phyloP scores from a whole-genome alignment of 1,140 invertebrate species.

The Hypsibius dujardini region DNA sequence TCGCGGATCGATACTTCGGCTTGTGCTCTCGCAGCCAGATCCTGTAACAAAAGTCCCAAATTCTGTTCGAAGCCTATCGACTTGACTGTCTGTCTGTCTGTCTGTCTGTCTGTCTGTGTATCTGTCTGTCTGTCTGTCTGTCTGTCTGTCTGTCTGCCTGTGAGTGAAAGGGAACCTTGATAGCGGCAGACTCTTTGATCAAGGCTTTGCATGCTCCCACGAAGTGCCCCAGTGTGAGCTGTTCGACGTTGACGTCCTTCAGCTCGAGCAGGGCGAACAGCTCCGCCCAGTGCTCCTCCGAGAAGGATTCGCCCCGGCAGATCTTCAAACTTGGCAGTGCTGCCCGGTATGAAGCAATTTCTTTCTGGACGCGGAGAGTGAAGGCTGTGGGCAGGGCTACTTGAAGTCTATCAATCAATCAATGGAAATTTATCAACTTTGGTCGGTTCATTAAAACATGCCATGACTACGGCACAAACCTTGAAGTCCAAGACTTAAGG shows the following conservation, averaged over 20 bases:
- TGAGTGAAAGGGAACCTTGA: conserved; percentile 34
- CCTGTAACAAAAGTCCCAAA: conserved; percentile 33
- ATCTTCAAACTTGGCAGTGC: conserved; percentile 44
- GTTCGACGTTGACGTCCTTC: conserved; percentile 46
- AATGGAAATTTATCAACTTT: too few relatives aligned
- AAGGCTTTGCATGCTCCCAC: conserved; percentile 48
- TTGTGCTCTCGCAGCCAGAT: conserved; percentile 53
- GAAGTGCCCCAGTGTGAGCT: conserved; percentile 61
- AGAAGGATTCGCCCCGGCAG: conserved; percentile 66
- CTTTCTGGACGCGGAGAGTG: conserved; percentile 50
- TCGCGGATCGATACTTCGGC: conserved; percentile 83
- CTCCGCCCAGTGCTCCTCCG: conserved; percentile 84
- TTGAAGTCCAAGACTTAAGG: conserved; percentile 48
- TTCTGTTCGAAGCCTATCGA: neutral
- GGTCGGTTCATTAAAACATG: neutral
- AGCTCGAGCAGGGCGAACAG: conserved; percentile 60
- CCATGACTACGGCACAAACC: conserved; percentile 34
- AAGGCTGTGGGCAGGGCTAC: conserved; percentile 39
- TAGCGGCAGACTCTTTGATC: conserved; percentile 41
- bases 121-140: too few relatives aligned
- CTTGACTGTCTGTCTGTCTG: too few relatives aligned
- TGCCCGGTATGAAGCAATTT: conserved; percentile 45
- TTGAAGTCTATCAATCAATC: conserved; percentile 25
- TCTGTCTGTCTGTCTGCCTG: conserved; percentile 38
- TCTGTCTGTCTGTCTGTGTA: too few relatives aligned